Conservation (phyloP, 2,113 vertebrate genomes). For the Sapajus apella region DNA sequence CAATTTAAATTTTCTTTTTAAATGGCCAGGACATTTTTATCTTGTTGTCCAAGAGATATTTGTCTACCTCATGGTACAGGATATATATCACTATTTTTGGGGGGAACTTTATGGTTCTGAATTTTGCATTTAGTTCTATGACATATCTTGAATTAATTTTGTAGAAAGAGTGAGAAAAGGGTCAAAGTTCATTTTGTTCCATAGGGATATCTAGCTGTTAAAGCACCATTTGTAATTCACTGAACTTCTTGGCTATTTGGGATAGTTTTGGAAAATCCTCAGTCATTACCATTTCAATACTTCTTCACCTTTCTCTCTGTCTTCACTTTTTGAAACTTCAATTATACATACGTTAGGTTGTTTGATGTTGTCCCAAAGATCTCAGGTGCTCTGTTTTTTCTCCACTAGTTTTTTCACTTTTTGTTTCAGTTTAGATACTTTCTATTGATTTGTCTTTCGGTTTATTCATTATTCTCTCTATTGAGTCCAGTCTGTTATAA, state of each 20-base stretch:
- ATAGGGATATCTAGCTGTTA: neutral
- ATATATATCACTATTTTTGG: neutral
- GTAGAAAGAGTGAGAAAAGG: neutral
- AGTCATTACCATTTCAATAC: neutral
- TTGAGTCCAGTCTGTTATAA: neutral
- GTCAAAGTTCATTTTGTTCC: neutral
- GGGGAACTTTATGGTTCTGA: neutral
- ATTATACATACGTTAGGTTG: neutral
- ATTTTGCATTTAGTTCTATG: neutral
- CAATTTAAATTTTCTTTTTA: neutral
- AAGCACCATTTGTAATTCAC: neutral
- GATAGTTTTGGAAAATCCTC: neutral
- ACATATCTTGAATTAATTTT: neutral
- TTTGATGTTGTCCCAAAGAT: neutral
- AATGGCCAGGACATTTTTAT: neutral
- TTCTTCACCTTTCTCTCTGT: neutral
- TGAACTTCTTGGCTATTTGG: neutral
- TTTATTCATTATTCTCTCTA: neutral
- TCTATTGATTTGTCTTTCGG: neutral
- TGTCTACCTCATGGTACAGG: neutral
- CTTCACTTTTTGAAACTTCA: neutral
- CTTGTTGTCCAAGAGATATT: neutral
- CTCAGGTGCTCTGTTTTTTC: neutral
- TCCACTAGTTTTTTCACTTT: neutral
- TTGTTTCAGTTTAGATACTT: neutral